These are phyloP conservation scores for Okamejei kenojei DNA, from an alignment of 2,797 vertebrate species.

Conservation along the genomic window DNA sequence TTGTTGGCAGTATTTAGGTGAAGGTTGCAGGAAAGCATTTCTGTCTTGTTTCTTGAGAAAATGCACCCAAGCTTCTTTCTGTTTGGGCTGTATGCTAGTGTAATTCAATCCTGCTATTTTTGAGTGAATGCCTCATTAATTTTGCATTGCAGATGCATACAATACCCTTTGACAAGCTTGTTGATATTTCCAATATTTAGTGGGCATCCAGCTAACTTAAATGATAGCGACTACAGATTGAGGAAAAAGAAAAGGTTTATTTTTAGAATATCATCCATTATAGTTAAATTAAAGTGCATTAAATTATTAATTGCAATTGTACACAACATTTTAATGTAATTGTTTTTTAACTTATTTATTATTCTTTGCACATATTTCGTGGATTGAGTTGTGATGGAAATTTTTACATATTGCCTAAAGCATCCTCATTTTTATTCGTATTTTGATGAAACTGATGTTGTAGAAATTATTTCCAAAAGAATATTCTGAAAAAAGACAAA, in stretches of 20 bases:
- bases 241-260: background rate
- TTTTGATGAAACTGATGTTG: background rate
- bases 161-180: conserved; percentile 19
- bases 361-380: background rate
- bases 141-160: conserved; percentile 12
- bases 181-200: conserved; percentile 30
- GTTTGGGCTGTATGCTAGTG: background rate
- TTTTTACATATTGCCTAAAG: background rate
- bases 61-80: background rate
- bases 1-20: background rate
- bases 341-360: background rate
- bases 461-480: background rate
- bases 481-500: background rate
- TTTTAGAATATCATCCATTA: background rate
- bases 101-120: conserved; percentile 15
- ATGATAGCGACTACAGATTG: background rate
- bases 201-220: background rate
- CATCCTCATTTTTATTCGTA: background rate
- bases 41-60: conserved; percentile 1
- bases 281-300: conserved; percentile 2
- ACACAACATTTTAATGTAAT: conserved; percentile 11
- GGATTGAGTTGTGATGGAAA: background rate
- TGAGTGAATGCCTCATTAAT: conserved; percentile 28
- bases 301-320: conserved; percentile 25
- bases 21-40: background rate